These are phyloP conservation scores for Ibidorhyncha struthersii DNA, from an alignment of 2,113 vertebrate species.

Conservation along the genomic window DNA sequence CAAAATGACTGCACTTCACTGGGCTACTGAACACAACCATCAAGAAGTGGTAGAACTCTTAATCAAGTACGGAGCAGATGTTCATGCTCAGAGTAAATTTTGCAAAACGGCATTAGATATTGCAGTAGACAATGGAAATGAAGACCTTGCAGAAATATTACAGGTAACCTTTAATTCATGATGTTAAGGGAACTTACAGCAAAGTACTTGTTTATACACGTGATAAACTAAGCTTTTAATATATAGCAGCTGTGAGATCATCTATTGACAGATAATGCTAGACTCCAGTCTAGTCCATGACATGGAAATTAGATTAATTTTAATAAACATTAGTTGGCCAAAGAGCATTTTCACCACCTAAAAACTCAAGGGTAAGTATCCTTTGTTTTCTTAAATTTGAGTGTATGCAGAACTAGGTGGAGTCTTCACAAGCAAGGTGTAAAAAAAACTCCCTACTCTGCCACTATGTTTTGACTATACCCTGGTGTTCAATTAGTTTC, in stretches of 20 bases:
- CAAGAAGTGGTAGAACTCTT: constrained; percentile 86
- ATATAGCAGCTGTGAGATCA: background rate
- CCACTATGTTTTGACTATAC: background rate
- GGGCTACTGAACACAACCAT: constrained; percentile 87
- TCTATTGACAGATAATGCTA: background rate
- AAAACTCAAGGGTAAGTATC: background rate
- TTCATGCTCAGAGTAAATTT: constrained; percentile 89
- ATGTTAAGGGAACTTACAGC: background rate
- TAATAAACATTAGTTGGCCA: background rate
- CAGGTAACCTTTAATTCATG: constrained; percentile 77
- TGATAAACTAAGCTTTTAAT: background rate
- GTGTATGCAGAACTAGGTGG: background rate
- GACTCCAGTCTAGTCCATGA: background rate
- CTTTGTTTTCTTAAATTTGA: background rate
- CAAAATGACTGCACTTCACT: constrained; percentile 91
- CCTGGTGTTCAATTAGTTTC: background rate
- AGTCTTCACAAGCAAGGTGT: background rate
- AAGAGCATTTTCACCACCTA: background rate
- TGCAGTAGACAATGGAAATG: constrained; percentile 85
- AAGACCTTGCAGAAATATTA: constrained; percentile 86
- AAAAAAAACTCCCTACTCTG: background rate
- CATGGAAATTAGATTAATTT: background rate
- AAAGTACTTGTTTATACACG: background rate
- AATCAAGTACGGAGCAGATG: constrained; percentile 88
- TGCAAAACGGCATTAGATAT: constrained; percentile 89